phyloP scores from a whole-genome alignment of 2,113 vertebrate genomes.

The Lathamus discolor region DNA sequence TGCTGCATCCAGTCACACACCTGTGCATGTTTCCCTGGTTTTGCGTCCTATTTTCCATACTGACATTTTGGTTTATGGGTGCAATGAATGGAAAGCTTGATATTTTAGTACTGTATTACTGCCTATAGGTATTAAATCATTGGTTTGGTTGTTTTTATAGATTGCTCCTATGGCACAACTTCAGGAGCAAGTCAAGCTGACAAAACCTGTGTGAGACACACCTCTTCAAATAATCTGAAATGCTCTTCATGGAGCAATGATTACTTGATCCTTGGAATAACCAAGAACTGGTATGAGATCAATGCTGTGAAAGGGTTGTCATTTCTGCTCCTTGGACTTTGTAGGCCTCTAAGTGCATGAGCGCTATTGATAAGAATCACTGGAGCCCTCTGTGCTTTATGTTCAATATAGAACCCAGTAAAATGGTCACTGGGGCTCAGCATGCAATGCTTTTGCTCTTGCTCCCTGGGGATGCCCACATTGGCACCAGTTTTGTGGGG shows the following conservation, averaged over 20 bases:
- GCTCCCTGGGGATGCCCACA: not conserved
- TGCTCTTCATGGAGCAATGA: not conserved
- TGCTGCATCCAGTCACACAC: not conserved
- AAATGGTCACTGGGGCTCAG: not conserved
- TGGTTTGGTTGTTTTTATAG: not conserved
- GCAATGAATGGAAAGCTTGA: not conserved
- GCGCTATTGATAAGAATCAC: not conserved
- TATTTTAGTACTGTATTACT: not conserved
- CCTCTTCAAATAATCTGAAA: not conserved
- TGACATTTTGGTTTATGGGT: not conserved
- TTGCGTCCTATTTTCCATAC: not conserved
- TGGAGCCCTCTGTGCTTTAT: not conserved
- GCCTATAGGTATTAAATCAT: not conserved
- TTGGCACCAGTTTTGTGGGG: not conserved
- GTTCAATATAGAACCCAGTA: not conserved
- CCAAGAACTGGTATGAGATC: not conserved
- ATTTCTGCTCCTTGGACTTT: not conserved
- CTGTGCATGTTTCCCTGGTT: not conserved
- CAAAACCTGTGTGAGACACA: not conserved
- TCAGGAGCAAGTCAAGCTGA: not conserved
- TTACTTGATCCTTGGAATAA: not conserved
- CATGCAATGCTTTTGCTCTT: rapidly evolving
- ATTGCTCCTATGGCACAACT: not conserved
- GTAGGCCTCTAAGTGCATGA: not conserved
- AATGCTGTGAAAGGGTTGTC: not conserved